Percentiles rank a stretch among this genome's conserved stretches.
These are phyloP conservation scores for Alca torda DNA, from an alignment of 2,797 vertebrate genomes.

Conservation along the genomic window DNA sequence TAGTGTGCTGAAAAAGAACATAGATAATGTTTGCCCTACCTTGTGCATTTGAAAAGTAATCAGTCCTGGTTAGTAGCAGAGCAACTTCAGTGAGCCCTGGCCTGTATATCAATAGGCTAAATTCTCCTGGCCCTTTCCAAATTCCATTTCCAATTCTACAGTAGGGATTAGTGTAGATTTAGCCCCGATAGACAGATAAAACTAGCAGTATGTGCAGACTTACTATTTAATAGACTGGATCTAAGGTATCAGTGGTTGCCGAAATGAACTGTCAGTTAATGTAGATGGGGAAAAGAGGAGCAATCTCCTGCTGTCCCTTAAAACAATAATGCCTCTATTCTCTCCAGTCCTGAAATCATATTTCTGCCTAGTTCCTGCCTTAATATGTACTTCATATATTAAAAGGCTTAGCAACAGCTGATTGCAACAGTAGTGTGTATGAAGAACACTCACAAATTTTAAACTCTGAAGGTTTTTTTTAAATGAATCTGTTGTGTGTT, in stretches of 20 bases:
- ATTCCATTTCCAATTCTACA: constrained; percentile 48
- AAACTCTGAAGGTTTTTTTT: background rate
- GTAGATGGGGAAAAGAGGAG: background rate
- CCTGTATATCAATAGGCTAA: constrained; percentile 26
- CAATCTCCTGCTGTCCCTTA: background rate
- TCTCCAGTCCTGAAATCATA: background rate
- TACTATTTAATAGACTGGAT: constrained; percentile 51
- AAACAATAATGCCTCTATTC: background rate
- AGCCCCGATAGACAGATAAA: constrained; percentile 40
- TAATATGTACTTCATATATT: background rate
- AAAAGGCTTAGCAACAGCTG: background rate
- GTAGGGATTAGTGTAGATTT: constrained; percentile 42
- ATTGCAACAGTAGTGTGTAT: background rate
- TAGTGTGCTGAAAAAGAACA: background rate
- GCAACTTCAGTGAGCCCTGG: constrained; percentile 3
- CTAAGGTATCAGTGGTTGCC: background rate
- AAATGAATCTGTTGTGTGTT: background rate
- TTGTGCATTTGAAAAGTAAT: constrained; percentile 49
- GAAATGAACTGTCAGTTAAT: constrained; percentile 21
- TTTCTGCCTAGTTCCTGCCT: background rate
- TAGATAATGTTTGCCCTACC: background rate
- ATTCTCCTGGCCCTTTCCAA: constrained; percentile 36
- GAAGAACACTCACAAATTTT: background rate
- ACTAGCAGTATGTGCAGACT: background rate
- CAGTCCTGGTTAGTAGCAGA: constrained; percentile 16